A percentile compares a stretch with the other conserved stretches of the same genome.
Conservation (phyloP, 2,888 invertebrate species). For the Saturnia japonica region DNA sequence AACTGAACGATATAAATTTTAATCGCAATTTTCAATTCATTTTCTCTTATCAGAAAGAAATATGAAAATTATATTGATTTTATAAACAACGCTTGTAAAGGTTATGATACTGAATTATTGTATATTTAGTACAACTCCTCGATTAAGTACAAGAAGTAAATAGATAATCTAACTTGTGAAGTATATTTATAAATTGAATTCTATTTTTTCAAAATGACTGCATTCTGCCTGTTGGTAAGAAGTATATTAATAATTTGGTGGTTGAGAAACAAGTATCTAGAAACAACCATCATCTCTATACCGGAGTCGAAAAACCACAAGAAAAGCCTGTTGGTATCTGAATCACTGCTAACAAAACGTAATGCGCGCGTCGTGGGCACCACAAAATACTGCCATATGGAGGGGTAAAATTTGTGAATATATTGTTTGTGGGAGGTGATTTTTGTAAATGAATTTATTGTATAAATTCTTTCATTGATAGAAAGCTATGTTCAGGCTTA, state of each 20-base stretch:
- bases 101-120: no score
- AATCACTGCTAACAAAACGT: neutral
- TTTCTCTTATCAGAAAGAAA: constrained; percentile 58
- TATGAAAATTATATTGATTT: neutral
- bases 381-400: neutral
- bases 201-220: neutral
- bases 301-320: neutral
- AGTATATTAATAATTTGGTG: neutral
- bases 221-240: neutral
- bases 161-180: no score
- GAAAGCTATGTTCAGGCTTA: no score
- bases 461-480: no score
- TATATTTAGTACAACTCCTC: neutral
- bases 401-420: no score
- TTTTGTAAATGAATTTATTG: no score
- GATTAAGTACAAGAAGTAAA: no score
- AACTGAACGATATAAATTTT: constrained; percentile 47
- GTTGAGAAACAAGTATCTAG: neutral
- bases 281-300: neutral
- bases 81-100: neutral
- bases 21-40: constrained; percentile 67
- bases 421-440: no score
- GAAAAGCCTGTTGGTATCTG: neutral
- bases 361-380: neutral
- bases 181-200: neutral